Conservation (phyloP, 2,888 invertebrate genomes). For the Hermodice carunculata region DNA sequence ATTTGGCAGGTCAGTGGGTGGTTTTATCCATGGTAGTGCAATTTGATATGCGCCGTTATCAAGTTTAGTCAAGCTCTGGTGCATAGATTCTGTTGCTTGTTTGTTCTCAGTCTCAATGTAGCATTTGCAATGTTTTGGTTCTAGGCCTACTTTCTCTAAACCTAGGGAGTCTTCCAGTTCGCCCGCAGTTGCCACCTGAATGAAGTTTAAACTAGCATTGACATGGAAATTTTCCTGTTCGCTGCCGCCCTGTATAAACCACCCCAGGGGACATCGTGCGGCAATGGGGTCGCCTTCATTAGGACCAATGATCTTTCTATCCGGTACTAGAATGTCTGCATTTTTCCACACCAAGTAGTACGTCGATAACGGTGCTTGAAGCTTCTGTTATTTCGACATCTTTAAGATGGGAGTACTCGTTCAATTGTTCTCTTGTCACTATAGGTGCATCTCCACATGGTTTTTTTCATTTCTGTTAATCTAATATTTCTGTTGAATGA, state of each 20-base stretch:
- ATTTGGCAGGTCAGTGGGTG: slow-evolving; percentile 10
- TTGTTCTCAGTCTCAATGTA: not conserved
- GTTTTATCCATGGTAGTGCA: slow-evolving; percentile 15
- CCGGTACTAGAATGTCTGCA: not conserved
- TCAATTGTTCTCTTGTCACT: no score
- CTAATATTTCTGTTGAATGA: not conserved
- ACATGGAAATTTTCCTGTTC: not conserved
- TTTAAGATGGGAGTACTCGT: no score
- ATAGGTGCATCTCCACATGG: no score
- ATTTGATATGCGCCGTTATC: slow-evolving; percentile 14
- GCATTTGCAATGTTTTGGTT: slow-evolving; percentile 3
- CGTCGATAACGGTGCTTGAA: no score
- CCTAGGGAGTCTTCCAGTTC: slow-evolving; percentile 21
- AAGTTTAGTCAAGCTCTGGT: slow-evolving; percentile 9
- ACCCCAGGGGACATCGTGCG: not conserved
- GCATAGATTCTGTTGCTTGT: slow-evolving; percentile 10
- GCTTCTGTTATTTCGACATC: no score
- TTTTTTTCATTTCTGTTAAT: slow-evolving; percentile 16
- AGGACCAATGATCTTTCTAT: not conserved
- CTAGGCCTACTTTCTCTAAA: slow-evolving; percentile 1
- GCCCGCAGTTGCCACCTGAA: slow-evolving; percentile 5
- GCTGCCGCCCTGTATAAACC: not conserved
- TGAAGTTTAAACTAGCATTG: not conserved
- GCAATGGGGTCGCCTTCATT: not conserved
- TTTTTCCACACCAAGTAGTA: no score